phyloP scores from a whole-genome alignment of 1,140 invertebrate species.

The Drosophila sechellia region DNA sequence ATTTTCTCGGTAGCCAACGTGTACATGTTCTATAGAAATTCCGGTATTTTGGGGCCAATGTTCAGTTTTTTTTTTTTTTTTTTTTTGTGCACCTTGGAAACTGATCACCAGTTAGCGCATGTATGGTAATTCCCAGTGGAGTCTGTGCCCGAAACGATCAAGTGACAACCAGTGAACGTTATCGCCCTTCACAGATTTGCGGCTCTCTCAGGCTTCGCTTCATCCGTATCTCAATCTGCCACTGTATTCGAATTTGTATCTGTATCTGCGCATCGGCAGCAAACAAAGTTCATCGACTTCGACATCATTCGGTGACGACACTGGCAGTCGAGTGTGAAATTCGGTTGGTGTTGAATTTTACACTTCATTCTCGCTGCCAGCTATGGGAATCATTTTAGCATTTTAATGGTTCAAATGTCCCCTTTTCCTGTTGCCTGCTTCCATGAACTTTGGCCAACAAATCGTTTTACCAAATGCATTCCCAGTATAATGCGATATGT shows the following conservation, averaged over 20 bases:
- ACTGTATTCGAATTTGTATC: slow-evolving; percentile 13
- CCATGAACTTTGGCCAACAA: slow-evolving; percentile 44
- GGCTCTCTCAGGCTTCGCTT: slow-evolving; percentile 1
- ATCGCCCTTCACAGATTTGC: slow-evolving; percentile 29
- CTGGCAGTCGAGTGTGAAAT: slow-evolving; percentile 59
- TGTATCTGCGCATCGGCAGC: slow-evolving; percentile 11
- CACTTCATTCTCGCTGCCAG: slow-evolving; percentile 36
- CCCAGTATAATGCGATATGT: slow-evolving; percentile 44
- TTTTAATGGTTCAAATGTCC: slow-evolving; percentile 50
- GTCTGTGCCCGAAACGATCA: slow-evolving; percentile 22
- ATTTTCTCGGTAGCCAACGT: slow-evolving; percentile 15
- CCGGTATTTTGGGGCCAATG: slow-evolving; percentile 38
- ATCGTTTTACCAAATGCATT: slow-evolving; percentile 48
- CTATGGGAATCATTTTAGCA: slow-evolving; percentile 29
- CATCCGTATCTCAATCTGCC: slow-evolving; percentile 15
- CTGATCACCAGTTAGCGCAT: slow-evolving; percentile 49
- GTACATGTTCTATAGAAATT: slow-evolving; percentile 34
- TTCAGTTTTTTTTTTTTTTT: no score
- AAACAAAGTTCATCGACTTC: slow-evolving; percentile 71
- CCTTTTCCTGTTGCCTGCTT: slow-evolving; percentile 5
- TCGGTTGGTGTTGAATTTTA: slow-evolving; percentile 51
- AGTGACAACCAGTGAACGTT: slow-evolving; percentile 51
- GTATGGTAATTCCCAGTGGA: slow-evolving; percentile 64
- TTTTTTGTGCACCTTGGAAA: slow-evolving; percentile 1
- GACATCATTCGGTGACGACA: slow-evolving; percentile 51